These are phyloP conservation scores for Rhodinocichla rosea DNA, from an alignment of 2,113 vertebrate species.

Conservation along the genomic window DNA sequence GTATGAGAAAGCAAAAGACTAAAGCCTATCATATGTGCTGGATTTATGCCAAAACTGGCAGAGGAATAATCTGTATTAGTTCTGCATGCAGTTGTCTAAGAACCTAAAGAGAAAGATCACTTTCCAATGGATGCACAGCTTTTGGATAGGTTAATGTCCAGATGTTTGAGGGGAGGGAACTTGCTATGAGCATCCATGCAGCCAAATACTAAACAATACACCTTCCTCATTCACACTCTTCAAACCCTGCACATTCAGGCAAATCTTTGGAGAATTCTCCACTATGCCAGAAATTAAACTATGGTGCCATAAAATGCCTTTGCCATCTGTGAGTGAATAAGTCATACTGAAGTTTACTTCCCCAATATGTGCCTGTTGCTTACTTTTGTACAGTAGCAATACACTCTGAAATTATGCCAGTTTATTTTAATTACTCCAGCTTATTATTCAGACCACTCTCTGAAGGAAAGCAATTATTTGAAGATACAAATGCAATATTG, in stretches of 20 bases:
- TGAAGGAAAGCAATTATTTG: conserved; percentile 67
- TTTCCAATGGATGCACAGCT: background rate
- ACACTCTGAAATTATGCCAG: conserved; percentile 52
- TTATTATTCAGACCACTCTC: conserved; percentile 61
- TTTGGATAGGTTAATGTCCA: background rate
- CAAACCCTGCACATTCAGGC: background rate
- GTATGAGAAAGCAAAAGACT: background rate
- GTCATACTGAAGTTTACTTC: conserved; percentile 30
- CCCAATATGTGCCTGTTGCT: conserved; percentile 27
- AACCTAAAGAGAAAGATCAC: background rate
- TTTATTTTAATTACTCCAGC: conserved; percentile 67
- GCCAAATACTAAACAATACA: background rate
- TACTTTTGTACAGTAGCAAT: conserved; percentile 38
- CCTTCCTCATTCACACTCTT: background rate
- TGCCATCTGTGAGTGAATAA: conserved; percentile 42
- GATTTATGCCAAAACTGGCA: background rate
- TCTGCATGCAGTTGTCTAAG: background rate
- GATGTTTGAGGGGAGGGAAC: background rate
- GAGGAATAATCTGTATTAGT: background rate
- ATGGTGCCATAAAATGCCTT: conserved; percentile 10
- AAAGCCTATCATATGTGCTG: background rate
- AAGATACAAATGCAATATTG: conserved; percentile 63
- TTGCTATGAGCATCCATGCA: background rate
- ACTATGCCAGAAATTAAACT: background rate
- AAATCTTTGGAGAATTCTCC: background rate